Evolutionary conservation across 2,888 invertebrate species (phyloP).

Genomic region (Sericinus montela): DNA sequence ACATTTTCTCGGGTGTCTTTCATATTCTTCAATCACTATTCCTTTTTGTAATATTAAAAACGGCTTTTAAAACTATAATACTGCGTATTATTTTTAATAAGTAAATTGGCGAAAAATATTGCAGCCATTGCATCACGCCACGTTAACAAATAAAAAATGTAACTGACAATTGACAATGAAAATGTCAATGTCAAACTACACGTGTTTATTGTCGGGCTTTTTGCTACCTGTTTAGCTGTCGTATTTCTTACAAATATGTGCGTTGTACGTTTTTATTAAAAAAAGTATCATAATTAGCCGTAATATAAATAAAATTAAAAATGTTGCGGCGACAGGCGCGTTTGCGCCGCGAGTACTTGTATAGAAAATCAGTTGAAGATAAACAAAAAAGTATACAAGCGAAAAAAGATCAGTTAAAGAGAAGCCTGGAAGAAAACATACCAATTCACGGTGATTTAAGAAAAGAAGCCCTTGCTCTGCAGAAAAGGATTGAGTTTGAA

Average conservation of each 20-base stretch:
- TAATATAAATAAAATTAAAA: constrained; percentile 18
- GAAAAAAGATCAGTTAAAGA: constrained; percentile 90
- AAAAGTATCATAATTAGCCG: neutral
- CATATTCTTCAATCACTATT: too few relatives aligned
- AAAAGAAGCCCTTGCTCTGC: constrained; percentile 88
- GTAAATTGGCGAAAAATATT: too few relatives aligned
- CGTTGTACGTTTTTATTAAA: neutral
- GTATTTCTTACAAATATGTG: constrained; percentile 13
- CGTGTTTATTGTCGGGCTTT: too few relatives aligned
- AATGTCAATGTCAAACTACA: too few relatives aligned
- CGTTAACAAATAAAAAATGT: too few relatives aligned
- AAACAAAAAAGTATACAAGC: constrained; percentile 91
- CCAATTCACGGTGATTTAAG: constrained; percentile 92
- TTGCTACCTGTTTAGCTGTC: too few relatives aligned
- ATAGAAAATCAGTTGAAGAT: constrained; percentile 93
- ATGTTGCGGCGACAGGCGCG: constrained; percentile 96
- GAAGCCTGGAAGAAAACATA: constrained; percentile 87
- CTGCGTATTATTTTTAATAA: too few relatives aligned
- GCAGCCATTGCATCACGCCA: too few relatives aligned
- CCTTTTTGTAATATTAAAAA: too few relatives aligned
- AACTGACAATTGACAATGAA: too few relatives aligned
- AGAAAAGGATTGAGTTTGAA: constrained; percentile 94
- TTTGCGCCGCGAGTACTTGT: constrained; percentile 95
- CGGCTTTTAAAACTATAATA: too few relatives aligned
- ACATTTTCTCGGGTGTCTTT: too few relatives aligned